Base-by-base conservation (phyloP, 37 sponge, comb jelly and placozoan species). In the Ephydatia muelleri region DNA sequence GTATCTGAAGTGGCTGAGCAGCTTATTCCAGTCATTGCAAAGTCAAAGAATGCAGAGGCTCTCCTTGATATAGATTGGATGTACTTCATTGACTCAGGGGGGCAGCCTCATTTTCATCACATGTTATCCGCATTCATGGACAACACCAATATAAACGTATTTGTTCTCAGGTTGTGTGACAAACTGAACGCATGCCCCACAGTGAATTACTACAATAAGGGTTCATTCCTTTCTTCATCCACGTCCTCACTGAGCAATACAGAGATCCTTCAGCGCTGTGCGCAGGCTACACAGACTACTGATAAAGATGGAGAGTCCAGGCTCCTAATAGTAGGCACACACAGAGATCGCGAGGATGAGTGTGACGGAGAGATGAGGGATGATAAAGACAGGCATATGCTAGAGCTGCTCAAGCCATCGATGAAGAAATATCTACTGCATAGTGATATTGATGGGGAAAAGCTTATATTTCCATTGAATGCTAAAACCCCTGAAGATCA, bases 21-120 rank as follows among this genome's bases (percentile, higher is more conserved):
- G 16, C 1, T 57, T 14, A 57, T 57, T 57, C 57, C 57, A 4
- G 9, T 14, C 16, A 57, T 57, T 57, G 57, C 57, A 57, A 57
- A 14, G 0, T 57, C 9, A 1, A 57, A 57, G 19, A 21, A 57
- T 57, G 57, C n/a, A n/a, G 57, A 5, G 1, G 19, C 57, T 57
- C 16, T 57, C 9, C 57, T 57, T 11, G 57, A 57, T 4, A 57
- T 72, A 16, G 21, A 72, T 72, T 72, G 73, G 73, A 21, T 72
- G 8, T 72, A 72, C 22, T 72, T 72, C 14, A 72, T 35, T 72
- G 73, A 72, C 22, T 72, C 73, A 16, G 73, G 73, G 1, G 73
- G 73, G 11, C 73, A 72, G 21, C 73, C 73, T 1, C 73, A 72
- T 16, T 72, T 72, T 72, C 73, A 35, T 35, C 14, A 72, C 8